Base-by-base conservation (phyloP, 1,140 invertebrate genomes). In the Bombus haemorrhoidalis region DNA sequence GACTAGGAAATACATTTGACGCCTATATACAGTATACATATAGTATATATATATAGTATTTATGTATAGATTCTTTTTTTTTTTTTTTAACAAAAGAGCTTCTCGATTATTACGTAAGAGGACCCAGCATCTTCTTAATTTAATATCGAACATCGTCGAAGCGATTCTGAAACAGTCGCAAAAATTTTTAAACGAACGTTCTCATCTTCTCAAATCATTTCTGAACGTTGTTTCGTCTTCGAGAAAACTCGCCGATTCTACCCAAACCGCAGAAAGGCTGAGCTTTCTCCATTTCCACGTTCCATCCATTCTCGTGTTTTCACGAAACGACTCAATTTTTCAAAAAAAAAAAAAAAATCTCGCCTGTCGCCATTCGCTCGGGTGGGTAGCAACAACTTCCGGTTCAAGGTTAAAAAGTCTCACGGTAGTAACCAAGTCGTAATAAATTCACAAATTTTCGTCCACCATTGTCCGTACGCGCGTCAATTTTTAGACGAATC, bases 401-500 rank as follows among this genome's bases (percentile, higher is more conserved):
- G 43, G 18, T 53, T 34, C 73, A 75, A 73, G 71, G 71, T 47
- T 47, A 32, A 12, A 73, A 43, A 22, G 41, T 73, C 41, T 22
- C 8, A 3, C 32, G n/a, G 28, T 18, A 72, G 28, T 28, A 72
- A 13, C 0, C 25, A 6, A n/a, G 8, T n/a, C 6, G 13, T 53
- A 18, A 74, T 53, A 81, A 34, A 68, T n/a, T 22, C 1, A 9
- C 39, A n/a, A 41, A 25, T 57, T 6, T 37, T 47, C 15, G 2
- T 28, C 10, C 43, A 37, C 13, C 39, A 6, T 39, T 2, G 37
- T 15, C 39, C 15, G 18, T 39, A 37, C 18, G 32, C 32, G 57
- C 43, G 81, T 59, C 62, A 64, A 83, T 78, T 83, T 69, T 64
- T 69, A 57, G 77, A 69, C 62, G 41, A 78, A 83, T 2, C 72